Conservation (phyloP, 2,888 invertebrate species). For the Caenorhabditis wallacei region DNA sequence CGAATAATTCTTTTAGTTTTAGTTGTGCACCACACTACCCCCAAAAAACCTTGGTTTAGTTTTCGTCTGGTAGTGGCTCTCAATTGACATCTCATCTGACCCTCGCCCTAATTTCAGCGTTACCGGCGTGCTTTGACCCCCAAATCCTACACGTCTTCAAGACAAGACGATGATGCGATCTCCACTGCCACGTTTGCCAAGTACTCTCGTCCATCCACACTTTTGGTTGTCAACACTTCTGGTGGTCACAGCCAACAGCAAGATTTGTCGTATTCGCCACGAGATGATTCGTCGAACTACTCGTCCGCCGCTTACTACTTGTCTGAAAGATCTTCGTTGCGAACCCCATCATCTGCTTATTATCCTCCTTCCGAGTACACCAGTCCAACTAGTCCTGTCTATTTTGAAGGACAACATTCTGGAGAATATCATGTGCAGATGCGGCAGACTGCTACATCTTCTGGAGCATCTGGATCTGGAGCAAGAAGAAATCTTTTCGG, state of each 20-base stretch:
- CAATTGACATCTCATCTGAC: background rate
- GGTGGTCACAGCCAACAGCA: conserved; percentile 16
- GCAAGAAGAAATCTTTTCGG: conserved; percentile 72
- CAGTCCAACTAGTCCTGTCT: conserved; percentile 51
- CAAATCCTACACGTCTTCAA: conserved; percentile 46
- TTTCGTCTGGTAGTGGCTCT: conserved; percentile 56
- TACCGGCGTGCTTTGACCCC: conserved; percentile 59
- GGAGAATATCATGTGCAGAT: conserved; percentile 64
- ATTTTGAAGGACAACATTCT: conserved; percentile 46
- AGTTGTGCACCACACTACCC: conserved; percentile 11
- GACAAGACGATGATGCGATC: conserved; percentile 53
- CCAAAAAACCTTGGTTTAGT: conserved; percentile 12
- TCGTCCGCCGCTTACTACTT: conserved; percentile 70
- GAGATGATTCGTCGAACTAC: conserved; percentile 47
- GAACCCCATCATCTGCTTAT: conserved; percentile 63
- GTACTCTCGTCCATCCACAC: conserved; percentile 48
- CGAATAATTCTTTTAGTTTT: conserved; percentile 5
- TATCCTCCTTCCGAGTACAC: conserved; percentile 57
- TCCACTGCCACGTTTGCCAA: conserved; percentile 56
- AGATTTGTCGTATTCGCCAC: conserved; percentile 57
- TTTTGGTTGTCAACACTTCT: conserved; percentile 42
- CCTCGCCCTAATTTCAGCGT: conserved; percentile 51
- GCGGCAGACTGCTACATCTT: conserved; percentile 28
- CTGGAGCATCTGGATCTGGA: conserved; percentile 17
- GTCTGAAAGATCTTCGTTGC: conserved; percentile 69